Evolutionary conservation across 2,113 vertebrate species (phyloP).

Genomic region (Tupaia tana): DNA sequence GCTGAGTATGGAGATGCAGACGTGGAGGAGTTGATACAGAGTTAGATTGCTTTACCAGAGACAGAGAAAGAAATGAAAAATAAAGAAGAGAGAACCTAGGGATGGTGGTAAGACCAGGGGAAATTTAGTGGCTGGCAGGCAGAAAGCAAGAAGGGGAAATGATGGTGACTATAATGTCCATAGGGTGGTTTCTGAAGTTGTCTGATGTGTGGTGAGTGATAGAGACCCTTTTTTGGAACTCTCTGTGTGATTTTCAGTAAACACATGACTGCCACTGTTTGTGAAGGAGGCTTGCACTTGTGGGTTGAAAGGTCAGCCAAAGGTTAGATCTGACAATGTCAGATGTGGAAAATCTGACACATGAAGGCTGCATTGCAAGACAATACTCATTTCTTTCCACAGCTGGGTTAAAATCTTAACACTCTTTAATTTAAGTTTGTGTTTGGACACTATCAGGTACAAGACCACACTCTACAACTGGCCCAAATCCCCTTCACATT

Average conservation of each 20-base stretch:
- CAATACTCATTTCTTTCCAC: not conserved
- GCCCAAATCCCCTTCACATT: not conserved
- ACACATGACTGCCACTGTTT: not conserved
- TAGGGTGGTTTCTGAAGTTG: not conserved
- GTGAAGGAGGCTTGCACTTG: not conserved
- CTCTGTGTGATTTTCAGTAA: not conserved
- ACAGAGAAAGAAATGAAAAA: not conserved
- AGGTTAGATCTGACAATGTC: not conserved
- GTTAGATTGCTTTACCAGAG: not conserved
- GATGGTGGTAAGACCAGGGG: not conserved
- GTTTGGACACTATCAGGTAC: too few species aligned
- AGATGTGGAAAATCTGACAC: not conserved
- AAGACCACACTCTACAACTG: rapidly evolving
- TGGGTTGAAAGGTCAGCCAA: rapidly evolving
- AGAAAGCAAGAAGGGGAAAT: not conserved
- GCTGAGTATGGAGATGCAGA: too few species aligned
- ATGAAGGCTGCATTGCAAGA: too few species aligned
- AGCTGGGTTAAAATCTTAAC: too few species aligned
- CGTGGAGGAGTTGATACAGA: not conserved
- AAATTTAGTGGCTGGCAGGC: not conserved
- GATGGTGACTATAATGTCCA: not conserved
- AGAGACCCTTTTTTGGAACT: not conserved
- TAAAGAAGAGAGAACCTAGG: too few species aligned
- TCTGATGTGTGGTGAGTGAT: not conserved
- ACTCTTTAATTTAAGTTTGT: not conserved